These are phyloP conservation scores for Biston stratarius DNA, from an alignment of 2,888 invertebrate species.

Conservation along the genomic window DNA sequence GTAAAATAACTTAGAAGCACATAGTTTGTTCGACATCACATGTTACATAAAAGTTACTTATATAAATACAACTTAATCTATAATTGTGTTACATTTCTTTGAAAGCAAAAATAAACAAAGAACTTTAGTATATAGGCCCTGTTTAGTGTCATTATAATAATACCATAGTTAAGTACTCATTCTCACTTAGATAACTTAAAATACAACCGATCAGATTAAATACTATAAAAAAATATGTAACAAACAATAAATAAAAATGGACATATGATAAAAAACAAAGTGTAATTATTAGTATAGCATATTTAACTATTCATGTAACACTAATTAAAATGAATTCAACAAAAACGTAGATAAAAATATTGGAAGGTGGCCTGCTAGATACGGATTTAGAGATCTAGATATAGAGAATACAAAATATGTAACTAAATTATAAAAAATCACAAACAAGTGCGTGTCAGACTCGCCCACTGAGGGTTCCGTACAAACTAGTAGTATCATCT, in stretches of 20 bases:
- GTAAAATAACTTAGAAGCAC: background rate
- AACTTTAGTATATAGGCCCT: background rate
- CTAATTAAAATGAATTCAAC: background rate
- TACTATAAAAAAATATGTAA: background rate
- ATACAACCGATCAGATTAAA: background rate
- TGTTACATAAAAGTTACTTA: background rate
- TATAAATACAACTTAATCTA: too few species aligned
- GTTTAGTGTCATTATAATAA: background rate
- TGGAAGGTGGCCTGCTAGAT: background rate
- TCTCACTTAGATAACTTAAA: conserved; percentile 3
- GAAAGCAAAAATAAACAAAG: background rate
- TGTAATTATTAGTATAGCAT: background rate
- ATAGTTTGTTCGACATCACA: conserved; percentile 24
- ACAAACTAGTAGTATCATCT: too few species aligned
- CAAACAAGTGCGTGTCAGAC: too few species aligned
- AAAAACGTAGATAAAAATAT: background rate
- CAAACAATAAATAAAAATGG: conserved; percentile 2
- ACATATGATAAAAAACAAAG: conserved; percentile 3
- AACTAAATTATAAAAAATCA: too few species aligned
- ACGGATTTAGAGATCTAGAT: background rate
- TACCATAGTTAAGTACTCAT: conserved; percentile 6
- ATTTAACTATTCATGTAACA: conserved; percentile 7
- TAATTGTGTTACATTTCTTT: background rate
- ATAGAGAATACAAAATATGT: background rate
- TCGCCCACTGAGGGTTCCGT: too few species aligned